Evolutionary conservation across 2,113 vertebrate species (phyloP).

Genomic region (Setophaga kirtlandii): DNA sequence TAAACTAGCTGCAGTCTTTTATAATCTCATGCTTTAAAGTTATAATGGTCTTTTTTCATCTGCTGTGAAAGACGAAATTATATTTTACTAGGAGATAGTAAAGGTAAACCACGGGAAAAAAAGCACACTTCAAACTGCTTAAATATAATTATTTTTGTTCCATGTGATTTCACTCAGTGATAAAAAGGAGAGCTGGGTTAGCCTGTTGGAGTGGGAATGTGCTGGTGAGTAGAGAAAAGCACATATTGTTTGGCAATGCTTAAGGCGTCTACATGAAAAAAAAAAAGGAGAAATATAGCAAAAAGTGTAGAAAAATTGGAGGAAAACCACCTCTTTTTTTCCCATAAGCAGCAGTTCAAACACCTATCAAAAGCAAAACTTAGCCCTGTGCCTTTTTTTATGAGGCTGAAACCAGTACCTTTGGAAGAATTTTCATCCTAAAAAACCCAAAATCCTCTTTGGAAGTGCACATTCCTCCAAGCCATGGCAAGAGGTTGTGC

Average conservation of each 20-base stretch:
- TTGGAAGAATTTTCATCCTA: background rate
- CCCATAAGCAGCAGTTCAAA: background rate
- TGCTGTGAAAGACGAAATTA: conserved; percentile 69
- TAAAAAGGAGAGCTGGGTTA: conserved; percentile 8
- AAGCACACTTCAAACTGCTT: conserved; percentile 53
- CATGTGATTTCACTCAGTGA: conserved; percentile 41
- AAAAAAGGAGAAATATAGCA: background rate
- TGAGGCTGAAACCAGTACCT: background rate
- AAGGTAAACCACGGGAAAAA: conserved; percentile 70
- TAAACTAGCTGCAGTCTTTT: conserved; percentile 76
- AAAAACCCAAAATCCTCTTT: background rate
- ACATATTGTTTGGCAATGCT: background rate
- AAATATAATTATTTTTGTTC: conserved; percentile 68
- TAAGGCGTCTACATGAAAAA: background rate
- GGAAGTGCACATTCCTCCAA: accelerated
- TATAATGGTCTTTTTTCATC: conserved; percentile 67
- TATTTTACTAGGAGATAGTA: conserved; percentile 68
- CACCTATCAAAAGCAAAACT: background rate
- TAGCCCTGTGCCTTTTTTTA: background rate
- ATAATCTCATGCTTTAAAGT: conserved; percentile 63
- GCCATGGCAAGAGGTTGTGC: background rate
- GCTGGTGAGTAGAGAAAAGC: background rate
- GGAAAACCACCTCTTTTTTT: background rate
- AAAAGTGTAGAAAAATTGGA: background rate
- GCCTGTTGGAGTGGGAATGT: background rate